phyloP scores from a whole-genome alignment of 2,888 invertebrate species.

The Eubasilissa splendida region DNA sequence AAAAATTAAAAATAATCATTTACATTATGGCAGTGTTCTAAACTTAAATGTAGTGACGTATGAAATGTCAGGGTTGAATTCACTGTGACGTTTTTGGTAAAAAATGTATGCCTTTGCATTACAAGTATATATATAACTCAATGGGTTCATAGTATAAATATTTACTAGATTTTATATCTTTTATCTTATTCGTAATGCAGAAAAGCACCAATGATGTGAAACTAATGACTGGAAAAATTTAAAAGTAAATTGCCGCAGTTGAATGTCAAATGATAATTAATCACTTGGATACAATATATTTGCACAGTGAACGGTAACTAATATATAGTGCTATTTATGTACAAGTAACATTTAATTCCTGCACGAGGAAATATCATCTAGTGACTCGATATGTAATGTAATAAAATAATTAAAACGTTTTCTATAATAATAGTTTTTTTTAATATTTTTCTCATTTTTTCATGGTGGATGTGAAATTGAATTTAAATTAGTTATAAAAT shows the following conservation, averaged over 20 bases:
- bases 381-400: conserved; percentile 33
- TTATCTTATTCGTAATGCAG: conserved; percentile 14
- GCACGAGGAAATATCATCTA: conserved; percentile 32
- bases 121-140: not conserved
- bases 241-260: conserved; percentile 51
- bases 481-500: too few relatives aligned
- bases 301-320: conserved; percentile 31
- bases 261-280: conserved; percentile 2
- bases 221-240: conserved; percentile 26
- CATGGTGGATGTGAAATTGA: not conserved
- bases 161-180: too few relatives aligned
- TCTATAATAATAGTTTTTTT: conserved; percentile 2
- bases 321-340: conserved; percentile 36
- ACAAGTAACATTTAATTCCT: conserved; percentile 33
- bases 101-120: not conserved
- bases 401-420: too few relatives aligned
- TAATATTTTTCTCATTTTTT: not conserved
- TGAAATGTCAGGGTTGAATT: not conserved
- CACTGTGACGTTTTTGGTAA: not conserved
- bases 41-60: not conserved
- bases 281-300: not conserved
- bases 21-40: conserved; percentile 44
- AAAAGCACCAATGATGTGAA: conserved; percentile 30
- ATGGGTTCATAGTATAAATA: too few relatives aligned
- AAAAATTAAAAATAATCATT: conserved; percentile 30